phyloP scores from a whole-genome alignment of 23 tunicate species.

The Botrylloides violaceus region DNA sequence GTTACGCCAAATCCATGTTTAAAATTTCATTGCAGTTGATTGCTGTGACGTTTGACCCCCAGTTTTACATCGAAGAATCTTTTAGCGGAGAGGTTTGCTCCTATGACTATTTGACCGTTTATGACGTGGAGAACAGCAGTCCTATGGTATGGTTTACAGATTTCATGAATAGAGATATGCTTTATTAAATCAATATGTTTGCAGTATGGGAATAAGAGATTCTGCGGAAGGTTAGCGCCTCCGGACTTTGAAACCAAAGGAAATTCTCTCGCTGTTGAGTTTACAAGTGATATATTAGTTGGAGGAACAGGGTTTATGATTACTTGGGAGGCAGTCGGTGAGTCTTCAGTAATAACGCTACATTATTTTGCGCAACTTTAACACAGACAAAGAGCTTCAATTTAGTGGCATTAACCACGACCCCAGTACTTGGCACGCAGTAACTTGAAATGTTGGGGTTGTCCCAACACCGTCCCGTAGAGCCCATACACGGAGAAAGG shows the following conservation, averaged over 20 bases:
- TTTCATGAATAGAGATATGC: too few species aligned
- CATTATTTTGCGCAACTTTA: neutral
- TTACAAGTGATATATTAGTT: neutral
- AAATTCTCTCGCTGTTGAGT: constrained; percentile 4
- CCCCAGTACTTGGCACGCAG: too few species aligned
- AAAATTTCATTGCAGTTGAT: neutral
- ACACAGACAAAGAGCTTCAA: too few species aligned
- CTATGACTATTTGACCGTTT: constrained; percentile 4
- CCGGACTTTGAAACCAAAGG: constrained; percentile 6
- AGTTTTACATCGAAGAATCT: neutral
- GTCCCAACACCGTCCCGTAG: too few species aligned
- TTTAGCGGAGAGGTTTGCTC: neutral
- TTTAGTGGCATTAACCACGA: too few species aligned
- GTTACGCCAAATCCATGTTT: too few species aligned
- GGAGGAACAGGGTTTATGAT: constrained; percentile 8
- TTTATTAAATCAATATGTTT: too few species aligned
- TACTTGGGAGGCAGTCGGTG: constrained; percentile 5
- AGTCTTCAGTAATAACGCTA: too few species aligned
- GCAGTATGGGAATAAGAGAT: neutral
- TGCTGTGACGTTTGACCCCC: constrained; percentile 4
- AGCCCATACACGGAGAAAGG: too few species aligned
- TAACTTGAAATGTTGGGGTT: too few species aligned
- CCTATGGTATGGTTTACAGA: neutral
- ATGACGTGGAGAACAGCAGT: neutral
- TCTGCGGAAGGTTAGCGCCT: constrained; percentile 1